Conservation (phyloP, 2,113 vertebrate species). For the Thalassarche chlororhynchos region DNA sequence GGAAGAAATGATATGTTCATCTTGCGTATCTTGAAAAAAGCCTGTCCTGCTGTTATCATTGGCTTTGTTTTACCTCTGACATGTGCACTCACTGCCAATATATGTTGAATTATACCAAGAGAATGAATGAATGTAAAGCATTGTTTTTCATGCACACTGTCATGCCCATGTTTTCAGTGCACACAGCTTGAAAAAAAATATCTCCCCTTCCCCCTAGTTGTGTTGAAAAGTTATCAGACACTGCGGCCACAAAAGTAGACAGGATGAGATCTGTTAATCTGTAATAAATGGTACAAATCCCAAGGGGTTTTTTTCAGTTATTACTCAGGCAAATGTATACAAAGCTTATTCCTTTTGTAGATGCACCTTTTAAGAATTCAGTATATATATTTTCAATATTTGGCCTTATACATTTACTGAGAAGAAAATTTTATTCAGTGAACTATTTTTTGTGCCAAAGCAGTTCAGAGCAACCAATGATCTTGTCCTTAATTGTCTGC, state of each 20-base stretch:
- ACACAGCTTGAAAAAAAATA: neutral
- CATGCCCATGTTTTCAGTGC: neutral
- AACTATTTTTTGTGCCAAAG: neutral
- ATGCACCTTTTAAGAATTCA: neutral
- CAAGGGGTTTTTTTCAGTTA: neutral
- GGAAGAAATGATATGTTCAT: neutral
- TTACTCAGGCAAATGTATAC: neutral
- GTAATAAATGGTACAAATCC: neutral
- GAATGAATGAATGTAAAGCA: neutral
- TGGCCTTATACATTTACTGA: neutral
- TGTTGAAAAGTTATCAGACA: neutral
- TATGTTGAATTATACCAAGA: neutral
- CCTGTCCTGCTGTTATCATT: neutral
- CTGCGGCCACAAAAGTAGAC: neutral
- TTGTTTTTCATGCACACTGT: neutral
- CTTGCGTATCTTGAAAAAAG: neutral
- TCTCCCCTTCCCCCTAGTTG: rapidly evolving
- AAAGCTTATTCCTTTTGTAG: neutral
- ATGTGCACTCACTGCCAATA: neutral
- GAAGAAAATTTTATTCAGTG: neutral
- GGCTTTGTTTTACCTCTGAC: neutral
- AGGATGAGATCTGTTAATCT: neutral
- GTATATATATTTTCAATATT: neutral
- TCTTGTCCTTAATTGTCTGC: neutral
- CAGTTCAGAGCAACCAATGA: neutral